phyloP scores from a whole-genome alignment of 2,113 vertebrate genomes.

The Hepsetus odoe region DNA sequence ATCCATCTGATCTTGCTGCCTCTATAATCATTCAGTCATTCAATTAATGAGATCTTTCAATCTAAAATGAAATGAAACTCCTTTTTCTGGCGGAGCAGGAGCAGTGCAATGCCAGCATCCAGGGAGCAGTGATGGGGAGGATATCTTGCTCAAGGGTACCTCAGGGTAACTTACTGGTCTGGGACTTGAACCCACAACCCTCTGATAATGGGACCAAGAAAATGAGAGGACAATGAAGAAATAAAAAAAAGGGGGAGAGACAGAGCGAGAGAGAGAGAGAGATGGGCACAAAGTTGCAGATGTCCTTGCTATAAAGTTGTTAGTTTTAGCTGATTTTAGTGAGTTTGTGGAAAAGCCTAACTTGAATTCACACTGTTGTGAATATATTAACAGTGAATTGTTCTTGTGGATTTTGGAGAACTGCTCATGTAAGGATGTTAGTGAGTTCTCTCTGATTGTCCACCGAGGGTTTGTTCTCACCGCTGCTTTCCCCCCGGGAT shows the following conservation, averaged over 20 bases:
- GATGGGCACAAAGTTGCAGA: not conserved
- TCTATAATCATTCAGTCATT: no score
- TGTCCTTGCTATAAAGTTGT: not conserved
- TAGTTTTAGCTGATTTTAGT: not conserved
- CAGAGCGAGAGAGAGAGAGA: not conserved
- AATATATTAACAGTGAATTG: not conserved
- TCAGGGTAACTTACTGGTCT: no score
- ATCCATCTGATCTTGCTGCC: no score
- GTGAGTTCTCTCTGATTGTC: not conserved
- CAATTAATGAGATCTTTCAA: no score
- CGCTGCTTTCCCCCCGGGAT: not conserved
- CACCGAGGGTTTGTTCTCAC: constrained; percentile 5
- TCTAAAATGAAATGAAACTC: no score
- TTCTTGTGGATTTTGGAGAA: not conserved
- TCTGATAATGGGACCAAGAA: no score
- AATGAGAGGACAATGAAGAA: not conserved
- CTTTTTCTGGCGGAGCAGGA: no score
- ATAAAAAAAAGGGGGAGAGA: not conserved
- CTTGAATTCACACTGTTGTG: not conserved
- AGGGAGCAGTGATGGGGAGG: no score
- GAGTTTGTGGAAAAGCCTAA: not conserved
- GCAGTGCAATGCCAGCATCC: no score
- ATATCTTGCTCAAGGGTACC: no score
- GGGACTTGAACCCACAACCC: no score
- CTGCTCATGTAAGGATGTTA: not conserved